Base-by-base conservation (phyloP, 2,797 vertebrate species). In the Lerista edwardsae region DNA sequence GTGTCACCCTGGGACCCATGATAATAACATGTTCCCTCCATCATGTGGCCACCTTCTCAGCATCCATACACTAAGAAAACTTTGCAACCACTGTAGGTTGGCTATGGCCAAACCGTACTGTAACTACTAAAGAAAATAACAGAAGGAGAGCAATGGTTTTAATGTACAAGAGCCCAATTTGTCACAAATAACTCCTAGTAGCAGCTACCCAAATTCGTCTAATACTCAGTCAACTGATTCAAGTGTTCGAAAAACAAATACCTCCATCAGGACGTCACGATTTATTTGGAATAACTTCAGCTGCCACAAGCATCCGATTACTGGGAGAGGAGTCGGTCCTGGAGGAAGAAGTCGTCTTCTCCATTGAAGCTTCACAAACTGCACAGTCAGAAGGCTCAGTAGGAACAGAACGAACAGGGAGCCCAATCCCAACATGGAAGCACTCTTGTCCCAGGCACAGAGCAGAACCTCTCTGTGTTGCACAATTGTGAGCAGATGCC, bases 231-330 rank as follows among this genome's bases (percentile, higher is more conserved):
- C 47, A 14, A 39, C 21, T 2, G 29, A 15, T 62, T 3, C 34
- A 69, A 62, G 11, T 4, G 10, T 29, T n/a, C 29, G 12, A 10
- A 29, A 14, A 69, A 47, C 1, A 23, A 44, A 51, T 93, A 94
- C 94, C 91, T 94, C 90, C 31, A 86, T 77, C 74, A 94, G 85
- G 6, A 19, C 89, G 3, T 75, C 41, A 0, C 89, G 94, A 29
- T 88, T 89, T 64, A 93, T 29, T 86, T 69, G 88, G 34, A 96
- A 94, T 7, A 69, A 59, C 34, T 82, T 91, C 12, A 91, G 89
- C 73, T 89, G 41, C 93, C 93, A 94, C 0, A 93, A 0, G 34
- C 86, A 93, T 86, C 94, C 95, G 65, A 93, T 14, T 12, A 95
- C 27, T 55, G 94, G 94, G 72, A 95, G 68, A 1, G 94, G 85